Conservation (phyloP, 2,888 invertebrate genomes). For the Odontocerum albicorne region DNA sequence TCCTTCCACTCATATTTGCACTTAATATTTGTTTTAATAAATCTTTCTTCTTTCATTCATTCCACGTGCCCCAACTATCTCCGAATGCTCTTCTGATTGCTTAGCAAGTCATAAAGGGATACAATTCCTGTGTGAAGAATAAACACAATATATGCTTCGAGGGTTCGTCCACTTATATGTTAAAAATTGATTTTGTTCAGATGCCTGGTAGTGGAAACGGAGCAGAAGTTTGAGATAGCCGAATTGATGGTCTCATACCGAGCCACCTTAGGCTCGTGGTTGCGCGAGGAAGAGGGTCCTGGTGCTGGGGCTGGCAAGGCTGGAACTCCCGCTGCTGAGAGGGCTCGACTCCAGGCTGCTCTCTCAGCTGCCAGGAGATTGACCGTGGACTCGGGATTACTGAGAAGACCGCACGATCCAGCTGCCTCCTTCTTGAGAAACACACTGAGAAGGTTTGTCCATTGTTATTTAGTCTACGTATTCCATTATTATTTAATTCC, state of each 20-base stretch:
- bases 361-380: slow-evolving; percentile 80
- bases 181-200: slow-evolving; percentile 51
- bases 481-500: not conserved
- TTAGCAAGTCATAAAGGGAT: too few species aligned
- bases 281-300: slow-evolving; percentile 71
- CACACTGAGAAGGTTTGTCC: slow-evolving; percentile 70
- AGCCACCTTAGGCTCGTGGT: slow-evolving; percentile 79
- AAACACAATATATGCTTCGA: too few species aligned
- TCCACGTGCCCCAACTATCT: too few species aligned
- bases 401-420: slow-evolving; percentile 80
- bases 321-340: slow-evolving; percentile 83
- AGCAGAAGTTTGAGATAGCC: slow-evolving; percentile 89
- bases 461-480: too few species aligned
- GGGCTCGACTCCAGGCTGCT: slow-evolving; percentile 84
- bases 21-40: too few species aligned
- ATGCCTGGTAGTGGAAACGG: slow-evolving; percentile 91
- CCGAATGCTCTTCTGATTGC: too few species aligned
- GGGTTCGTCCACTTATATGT: too few species aligned
- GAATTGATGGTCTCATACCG: slow-evolving; percentile 91
- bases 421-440: slow-evolving; percentile 86
- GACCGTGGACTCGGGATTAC: slow-evolving; percentile 78
- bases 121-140: too few species aligned
- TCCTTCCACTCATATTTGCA: too few species aligned
- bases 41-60: too few species aligned
- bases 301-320: slow-evolving; percentile 55